phyloP scores from a whole-genome alignment of 2,797 vertebrate genomes.

The Danio tinwini region DNA sequence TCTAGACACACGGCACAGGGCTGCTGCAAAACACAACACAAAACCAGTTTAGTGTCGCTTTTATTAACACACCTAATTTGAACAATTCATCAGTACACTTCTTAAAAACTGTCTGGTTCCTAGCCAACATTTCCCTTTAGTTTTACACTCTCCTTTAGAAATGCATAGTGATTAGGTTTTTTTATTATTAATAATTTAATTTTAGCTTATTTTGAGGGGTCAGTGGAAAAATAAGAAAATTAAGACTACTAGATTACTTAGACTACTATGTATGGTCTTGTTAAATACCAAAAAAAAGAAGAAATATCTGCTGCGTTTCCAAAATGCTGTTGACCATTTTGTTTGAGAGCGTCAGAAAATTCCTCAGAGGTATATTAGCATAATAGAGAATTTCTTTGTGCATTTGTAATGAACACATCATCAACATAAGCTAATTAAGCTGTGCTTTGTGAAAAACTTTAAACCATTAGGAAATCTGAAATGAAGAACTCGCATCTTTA shows the following conservation, averaged over 20 bases:
- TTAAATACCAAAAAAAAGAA: no score
- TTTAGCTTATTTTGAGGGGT: no score
- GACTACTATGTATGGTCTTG: no score
- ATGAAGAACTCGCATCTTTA: background rate
- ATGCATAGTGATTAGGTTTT: no score
- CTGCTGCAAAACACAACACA: constrained; percentile 73
- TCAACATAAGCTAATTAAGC: background rate
- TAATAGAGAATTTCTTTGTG: constrained; percentile 3
- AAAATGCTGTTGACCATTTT: constrained; percentile 5
- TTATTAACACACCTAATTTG: background rate
- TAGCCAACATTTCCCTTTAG: background rate
- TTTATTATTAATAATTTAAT: no score
- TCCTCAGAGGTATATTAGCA: constrained; percentile 12
- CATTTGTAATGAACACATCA: background rate
- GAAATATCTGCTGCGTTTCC: background rate
- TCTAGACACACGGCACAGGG: constrained; percentile 86
- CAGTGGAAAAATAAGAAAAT: no score
- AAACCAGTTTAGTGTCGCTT: background rate
- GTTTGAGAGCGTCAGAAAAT: background rate
- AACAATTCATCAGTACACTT: background rate
- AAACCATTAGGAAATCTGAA: background rate
- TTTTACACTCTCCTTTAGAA: background rate
- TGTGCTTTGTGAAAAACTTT: background rate
- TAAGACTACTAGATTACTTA: no score
- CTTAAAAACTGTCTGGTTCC: background rate